phyloP scores from a whole-genome alignment of 2,113 vertebrate species.

The Brachionichthys hirsutus region DNA sequence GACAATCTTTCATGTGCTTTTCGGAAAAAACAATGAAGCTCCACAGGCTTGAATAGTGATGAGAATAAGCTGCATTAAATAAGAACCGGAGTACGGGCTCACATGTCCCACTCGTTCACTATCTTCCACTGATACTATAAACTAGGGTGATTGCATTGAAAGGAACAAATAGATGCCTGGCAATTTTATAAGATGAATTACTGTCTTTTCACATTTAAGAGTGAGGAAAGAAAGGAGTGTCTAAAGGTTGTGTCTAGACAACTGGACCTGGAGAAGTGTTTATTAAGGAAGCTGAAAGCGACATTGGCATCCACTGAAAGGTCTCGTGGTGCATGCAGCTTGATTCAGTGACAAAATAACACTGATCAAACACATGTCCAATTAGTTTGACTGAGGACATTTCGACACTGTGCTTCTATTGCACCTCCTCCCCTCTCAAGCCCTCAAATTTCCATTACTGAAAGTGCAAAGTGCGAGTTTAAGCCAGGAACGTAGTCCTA shows the following conservation, averaged over 20 bases:
- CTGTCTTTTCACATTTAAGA: slow-evolving; percentile 31
- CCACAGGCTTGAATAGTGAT: not conserved
- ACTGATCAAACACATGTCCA: slow-evolving; percentile 45
- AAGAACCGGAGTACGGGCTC: not conserved
- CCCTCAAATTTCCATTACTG: slow-evolving; percentile 40
- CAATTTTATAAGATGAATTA: slow-evolving; percentile 19
- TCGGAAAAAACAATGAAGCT: too few species aligned
- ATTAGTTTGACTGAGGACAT: slow-evolving; percentile 34
- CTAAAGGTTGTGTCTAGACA: slow-evolving; percentile 49
- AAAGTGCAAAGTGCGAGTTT: slow-evolving; percentile 28
- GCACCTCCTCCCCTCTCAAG: slow-evolving; percentile 20
- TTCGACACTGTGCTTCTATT: slow-evolving; percentile 28
- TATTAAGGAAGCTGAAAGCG: slow-evolving; percentile 41
- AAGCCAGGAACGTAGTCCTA: slow-evolving; percentile 28
- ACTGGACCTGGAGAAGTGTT: slow-evolving; percentile 32
- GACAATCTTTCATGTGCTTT: too few species aligned
- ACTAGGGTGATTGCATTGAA: slow-evolving; percentile 15
- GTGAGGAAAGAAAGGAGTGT: too few species aligned
- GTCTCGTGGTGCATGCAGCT: not conserved
- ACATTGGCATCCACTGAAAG: slow-evolving; percentile 26
- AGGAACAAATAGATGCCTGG: slow-evolving; percentile 28
- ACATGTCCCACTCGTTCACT: slow-evolving; percentile 8
- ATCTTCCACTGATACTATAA: slow-evolving; percentile 1
- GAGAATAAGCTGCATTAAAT: not conserved
- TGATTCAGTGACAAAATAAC: slow-evolving; percentile 41